Evolutionary conservation across 2,797 vertebrate species (phyloP).

Genomic region (Sarcophilus harrisii): DNA sequence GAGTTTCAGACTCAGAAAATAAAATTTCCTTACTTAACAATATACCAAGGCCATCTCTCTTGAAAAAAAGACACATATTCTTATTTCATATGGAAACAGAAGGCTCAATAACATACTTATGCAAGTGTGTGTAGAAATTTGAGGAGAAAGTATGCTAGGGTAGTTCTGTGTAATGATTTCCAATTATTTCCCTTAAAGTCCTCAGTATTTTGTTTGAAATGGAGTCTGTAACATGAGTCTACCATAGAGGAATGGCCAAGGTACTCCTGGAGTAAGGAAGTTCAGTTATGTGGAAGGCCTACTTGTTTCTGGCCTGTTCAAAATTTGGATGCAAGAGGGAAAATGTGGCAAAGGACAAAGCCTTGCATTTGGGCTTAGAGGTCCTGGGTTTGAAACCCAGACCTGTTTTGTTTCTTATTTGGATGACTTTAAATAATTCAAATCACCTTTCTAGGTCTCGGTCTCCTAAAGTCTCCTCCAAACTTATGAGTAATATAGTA

Average conservation of each 20-base stretch:
- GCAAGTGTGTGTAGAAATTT: neutral
- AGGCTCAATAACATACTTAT: neutral
- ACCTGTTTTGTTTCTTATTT: slow-evolving; percentile 1
- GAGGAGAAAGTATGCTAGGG: neutral
- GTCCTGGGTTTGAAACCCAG: neutral
- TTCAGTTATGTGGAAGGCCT: neutral
- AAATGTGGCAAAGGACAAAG: neutral
- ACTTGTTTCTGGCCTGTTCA: neutral
- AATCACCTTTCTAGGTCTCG: slow-evolving; percentile 15
- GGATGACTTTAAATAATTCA: slow-evolving; percentile 11
- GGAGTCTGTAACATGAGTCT: neutral
- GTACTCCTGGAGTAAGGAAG: neutral
- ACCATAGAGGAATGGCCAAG: neutral
- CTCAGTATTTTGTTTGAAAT: neutral
- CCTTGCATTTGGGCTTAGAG: neutral
- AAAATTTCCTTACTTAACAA: neutral
- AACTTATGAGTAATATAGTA: neutral
- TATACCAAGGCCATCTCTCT: neutral
- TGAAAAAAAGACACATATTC: neutral
- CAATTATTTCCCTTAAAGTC: neutral
- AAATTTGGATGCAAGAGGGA: neutral
- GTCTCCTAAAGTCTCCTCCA: neutral
- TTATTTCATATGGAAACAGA: neutral
- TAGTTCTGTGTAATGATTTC: neutral
- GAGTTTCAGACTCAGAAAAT: neutral